phyloP scores from a whole-genome alignment of 2,113 vertebrate genomes.

The Tragelaphus imberbis region DNA sequence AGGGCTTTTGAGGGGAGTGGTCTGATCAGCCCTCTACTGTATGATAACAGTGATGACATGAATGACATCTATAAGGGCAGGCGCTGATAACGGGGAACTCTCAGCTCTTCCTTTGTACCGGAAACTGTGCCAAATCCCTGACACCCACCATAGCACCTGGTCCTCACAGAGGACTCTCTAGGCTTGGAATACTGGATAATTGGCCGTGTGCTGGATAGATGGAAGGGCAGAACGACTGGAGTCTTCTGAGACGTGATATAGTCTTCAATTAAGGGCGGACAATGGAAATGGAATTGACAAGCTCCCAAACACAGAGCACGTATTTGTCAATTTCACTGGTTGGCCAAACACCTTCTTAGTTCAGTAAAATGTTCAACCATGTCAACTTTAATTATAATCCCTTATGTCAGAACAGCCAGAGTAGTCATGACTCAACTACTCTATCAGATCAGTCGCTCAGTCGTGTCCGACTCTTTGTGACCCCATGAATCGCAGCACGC shows the following conservation, averaged over 20 bases:
- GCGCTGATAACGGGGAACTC: fast-evolving
- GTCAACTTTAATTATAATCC: background rate
- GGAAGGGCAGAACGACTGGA: background rate
- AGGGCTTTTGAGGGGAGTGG: background rate
- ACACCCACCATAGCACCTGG: background rate
- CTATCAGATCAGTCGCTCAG: no score
- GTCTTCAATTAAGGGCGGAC: background rate
- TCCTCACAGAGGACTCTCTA: background rate
- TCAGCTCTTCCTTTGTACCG: background rate
- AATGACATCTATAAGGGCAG: background rate
- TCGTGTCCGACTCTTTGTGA: no score
- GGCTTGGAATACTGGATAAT: background rate
- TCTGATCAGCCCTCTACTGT: background rate
- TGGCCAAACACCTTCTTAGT: background rate
- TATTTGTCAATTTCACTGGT: background rate
- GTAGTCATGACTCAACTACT: background rate
- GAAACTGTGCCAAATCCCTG: background rate
- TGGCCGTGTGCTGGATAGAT: background rate
- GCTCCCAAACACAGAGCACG: background rate
- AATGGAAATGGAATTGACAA: background rate
- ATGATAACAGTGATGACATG: background rate
- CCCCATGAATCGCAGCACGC: no score
- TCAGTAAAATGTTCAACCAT: background rate
- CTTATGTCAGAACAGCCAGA: background rate
- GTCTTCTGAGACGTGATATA: background rate